Base-by-base conservation (phyloP, 2,797 vertebrate species). In the Salarias fasciatus region DNA sequence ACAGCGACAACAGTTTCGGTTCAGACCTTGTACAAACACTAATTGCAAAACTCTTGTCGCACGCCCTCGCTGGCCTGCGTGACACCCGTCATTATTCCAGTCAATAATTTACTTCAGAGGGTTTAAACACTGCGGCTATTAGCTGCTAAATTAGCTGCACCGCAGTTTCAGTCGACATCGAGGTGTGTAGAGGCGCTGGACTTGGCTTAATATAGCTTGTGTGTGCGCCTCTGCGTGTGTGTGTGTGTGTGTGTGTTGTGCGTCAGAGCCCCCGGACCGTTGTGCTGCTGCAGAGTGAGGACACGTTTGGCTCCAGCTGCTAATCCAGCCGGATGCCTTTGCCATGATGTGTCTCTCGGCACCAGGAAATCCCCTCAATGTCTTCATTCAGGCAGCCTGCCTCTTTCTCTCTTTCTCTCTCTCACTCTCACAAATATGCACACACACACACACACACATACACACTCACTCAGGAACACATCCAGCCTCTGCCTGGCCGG, bases 341-440 rank as follows among this genome's bases (percentile, higher is more conserved):
- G 84, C 76, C 79, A 82, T 91, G 91, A 91, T 89, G 90, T 81
- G 82, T 91, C 80, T 83, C 74, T 84, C 79, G 9, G 85, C 88
- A 78, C 71, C 79, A 86, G 92, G 89, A 92, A 93, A 92, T 90
- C 90, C 92, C 90, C 88, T 83, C 82, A 71, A 79, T 86, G 82
- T 90, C 89, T 91, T 87, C 66, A 86, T 87, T 86, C 80, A 86
- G 78, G 46, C 82, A 73, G 72, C 62, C 63, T 64, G 57, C 74
- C 74, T 79, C 60, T 28, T 10, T 35, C 33, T 31, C 30, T 31
- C 30, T 31, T 30, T 29, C 40, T 47, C 24, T 31, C 30, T 31
- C 30, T 31, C 30, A 4, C 30, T 31, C 30, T 31, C 35, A 6
- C 35, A 8, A 5, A 30, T 8, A 31, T 8, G 30, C 30, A n/a